Percentiles rank a stretch among this genome's conserved stretches.
Conservation (phyloP, 2,113 vertebrate species). For the Conger conger region DNA sequence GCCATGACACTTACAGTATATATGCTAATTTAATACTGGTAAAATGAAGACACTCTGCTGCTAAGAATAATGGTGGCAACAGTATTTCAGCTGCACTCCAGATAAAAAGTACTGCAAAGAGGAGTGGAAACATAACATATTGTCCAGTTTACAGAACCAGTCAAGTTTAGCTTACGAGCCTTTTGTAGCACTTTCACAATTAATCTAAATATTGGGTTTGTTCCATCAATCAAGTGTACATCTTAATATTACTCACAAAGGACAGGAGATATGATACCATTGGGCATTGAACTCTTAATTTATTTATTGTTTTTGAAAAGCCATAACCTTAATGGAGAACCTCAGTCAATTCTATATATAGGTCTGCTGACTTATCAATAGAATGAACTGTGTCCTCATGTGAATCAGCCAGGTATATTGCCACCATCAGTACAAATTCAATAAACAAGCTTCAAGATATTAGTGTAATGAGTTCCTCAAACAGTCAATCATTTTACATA, state of each 20-base stretch:
- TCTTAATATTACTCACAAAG: no score
- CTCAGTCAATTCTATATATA: background rate
- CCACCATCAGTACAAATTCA: background rate
- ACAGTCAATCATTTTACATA: conserved; percentile 60
- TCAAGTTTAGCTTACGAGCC: background rate
- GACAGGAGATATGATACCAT: no score
- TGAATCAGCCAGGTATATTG: background rate
- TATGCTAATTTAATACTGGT: background rate
- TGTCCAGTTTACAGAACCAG: no score
- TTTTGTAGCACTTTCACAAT: background rate
- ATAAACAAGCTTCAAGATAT: background rate
- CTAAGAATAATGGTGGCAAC: background rate
- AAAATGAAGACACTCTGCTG: background rate
- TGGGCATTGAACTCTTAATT: no score
- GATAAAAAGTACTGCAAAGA: no score
- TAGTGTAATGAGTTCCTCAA: background rate
- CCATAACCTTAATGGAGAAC: background rate
- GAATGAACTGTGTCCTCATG: background rate
- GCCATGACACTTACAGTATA: background rate
- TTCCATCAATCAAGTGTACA: no score
- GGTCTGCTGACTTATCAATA: background rate
- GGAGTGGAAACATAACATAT: no score
- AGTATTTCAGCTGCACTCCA: no score
- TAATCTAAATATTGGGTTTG: no score
- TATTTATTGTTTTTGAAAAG: no score